These are phyloP conservation scores for Chlorodrepanis virens DNA, from an alignment of 2,113 vertebrate species.

Conservation along the genomic window DNA sequence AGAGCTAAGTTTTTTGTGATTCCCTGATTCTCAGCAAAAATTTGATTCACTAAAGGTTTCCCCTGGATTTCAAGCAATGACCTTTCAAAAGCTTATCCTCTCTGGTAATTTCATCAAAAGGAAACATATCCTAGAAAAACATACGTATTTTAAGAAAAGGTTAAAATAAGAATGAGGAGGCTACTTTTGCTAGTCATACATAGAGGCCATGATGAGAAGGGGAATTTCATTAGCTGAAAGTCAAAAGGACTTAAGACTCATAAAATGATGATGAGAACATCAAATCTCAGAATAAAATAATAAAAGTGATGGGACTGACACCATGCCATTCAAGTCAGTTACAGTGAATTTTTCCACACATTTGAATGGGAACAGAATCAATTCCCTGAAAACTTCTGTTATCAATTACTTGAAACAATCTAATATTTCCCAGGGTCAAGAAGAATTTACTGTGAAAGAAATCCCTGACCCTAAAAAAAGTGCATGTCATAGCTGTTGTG, in stretches of 20 bases:
- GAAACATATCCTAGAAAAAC: neutral
- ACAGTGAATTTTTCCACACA: neutral
- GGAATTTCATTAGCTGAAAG: neutral
- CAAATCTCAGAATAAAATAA: neutral
- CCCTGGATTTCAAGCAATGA: neutral
- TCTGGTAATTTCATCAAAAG: neutral
- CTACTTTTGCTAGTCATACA: neutral
- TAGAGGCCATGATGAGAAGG: neutral
- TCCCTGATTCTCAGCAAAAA: neutral
- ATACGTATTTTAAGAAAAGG: neutral
- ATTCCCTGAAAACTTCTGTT: neutral
- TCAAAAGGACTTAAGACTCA: neutral
- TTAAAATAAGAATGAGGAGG: neutral
- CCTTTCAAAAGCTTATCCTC: neutral
- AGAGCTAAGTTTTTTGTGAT: neutral
- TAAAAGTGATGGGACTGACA: neutral
- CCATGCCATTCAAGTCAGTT: neutral
- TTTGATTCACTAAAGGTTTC: neutral
- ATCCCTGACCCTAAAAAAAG: neutral
- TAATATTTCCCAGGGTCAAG: neutral
- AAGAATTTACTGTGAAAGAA: conserved; percentile 14
- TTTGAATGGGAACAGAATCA: neutral
- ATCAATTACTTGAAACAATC: conserved; percentile 27
- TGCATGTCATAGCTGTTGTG: neutral
- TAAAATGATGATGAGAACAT: neutral